Evolutionary conservation across 2,113 vertebrate species (phyloP), one percentile per base, ranked within the genome.

Genomic region (Psilopogon haemacephalus): DNA sequence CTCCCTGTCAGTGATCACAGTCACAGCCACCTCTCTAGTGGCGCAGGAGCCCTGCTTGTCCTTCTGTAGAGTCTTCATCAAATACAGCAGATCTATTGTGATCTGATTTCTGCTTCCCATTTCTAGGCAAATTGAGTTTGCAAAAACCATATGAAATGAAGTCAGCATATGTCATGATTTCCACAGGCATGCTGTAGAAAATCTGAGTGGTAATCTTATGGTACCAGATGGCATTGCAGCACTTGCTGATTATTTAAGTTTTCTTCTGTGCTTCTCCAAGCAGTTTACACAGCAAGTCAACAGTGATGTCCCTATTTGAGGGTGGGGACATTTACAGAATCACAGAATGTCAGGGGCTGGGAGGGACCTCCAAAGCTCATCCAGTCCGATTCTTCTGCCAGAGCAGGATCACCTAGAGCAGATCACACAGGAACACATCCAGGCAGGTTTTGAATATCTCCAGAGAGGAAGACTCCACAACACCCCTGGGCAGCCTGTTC

Each of bases 141-240:
- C 68, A 93, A 80, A 89, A 87, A 54, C 77, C 71, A 8, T 67
- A 20, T 1, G 4, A 89, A 88, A 74, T 86, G 32, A 84, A 79
- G 59, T 84, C 89, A 93, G 84, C 75, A 46, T 55, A 65, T 76
- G 68, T 73, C 78, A 91, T 40, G 19, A 52, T 79, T 95, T 89
- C 75, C 65, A 74, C 37, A 11, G 75, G 42, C 87, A 79, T 46
- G 68, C 32, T 73, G 32, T 76, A 52, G 67, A 83, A 80, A 76
- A 55, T 78, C 56, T 56, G 56, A 1, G 42, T 24, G 27, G 60
- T 71, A 68, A 77, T 87, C 78, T 73, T 13, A n/a, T 5, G 15
- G 5, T 85, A 38, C 33, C 78, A 86, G 81, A 59, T 85, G 56
- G 52, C n/a, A 26, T 38, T 67, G 64, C 78, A 80, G 72, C 30